A percentile compares a stretch with the other conserved stretches of the same genome.
phyloP scores from a whole-genome alignment of 2,113 vertebrate genomes.

The Leptocoma aspasia region DNA sequence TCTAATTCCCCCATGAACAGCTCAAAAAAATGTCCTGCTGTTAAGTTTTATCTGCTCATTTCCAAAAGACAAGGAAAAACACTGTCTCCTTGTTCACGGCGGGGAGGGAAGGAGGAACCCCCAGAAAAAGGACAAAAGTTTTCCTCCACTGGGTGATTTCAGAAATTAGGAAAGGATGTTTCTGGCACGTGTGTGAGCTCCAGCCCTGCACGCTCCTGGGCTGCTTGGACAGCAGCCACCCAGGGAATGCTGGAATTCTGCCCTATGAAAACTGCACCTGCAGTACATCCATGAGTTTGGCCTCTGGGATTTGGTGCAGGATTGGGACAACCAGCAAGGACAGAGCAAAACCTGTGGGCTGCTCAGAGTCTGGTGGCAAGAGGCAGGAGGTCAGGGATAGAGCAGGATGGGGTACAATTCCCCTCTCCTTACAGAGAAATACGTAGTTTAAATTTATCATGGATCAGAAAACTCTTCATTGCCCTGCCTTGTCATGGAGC shows the following conservation, averaged over 20 bases:
- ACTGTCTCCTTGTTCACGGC: not conserved
- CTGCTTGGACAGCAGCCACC: not conserved
- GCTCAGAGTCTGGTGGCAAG: not conserved
- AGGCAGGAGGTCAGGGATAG: not conserved
- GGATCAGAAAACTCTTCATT: not conserved
- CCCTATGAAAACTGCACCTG: not conserved
- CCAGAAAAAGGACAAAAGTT: not conserved
- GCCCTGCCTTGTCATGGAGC: not conserved
- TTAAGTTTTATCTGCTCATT: constrained; percentile 44
- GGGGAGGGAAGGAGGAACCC: not conserved
- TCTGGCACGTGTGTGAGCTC: not conserved
- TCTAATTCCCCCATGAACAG: constrained; percentile 55
- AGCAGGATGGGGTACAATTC: not conserved
- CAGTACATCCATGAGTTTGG: not conserved
- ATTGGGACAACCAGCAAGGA: not conserved
- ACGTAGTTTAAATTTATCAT: accelerated
- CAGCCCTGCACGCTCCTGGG: accelerated
- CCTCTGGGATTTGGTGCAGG: not conserved
- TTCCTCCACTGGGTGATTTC: not conserved
- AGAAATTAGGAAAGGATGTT: not conserved
- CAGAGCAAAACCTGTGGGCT: not conserved
- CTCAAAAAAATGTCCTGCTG: constrained; percentile 54
- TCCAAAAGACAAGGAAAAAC: not conserved
- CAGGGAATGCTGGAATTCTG: not conserved
- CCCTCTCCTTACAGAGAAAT: not conserved